phyloP scores from a whole-genome alignment of 2,113 vertebrate species.

The Cebidichthys violaceus region DNA sequence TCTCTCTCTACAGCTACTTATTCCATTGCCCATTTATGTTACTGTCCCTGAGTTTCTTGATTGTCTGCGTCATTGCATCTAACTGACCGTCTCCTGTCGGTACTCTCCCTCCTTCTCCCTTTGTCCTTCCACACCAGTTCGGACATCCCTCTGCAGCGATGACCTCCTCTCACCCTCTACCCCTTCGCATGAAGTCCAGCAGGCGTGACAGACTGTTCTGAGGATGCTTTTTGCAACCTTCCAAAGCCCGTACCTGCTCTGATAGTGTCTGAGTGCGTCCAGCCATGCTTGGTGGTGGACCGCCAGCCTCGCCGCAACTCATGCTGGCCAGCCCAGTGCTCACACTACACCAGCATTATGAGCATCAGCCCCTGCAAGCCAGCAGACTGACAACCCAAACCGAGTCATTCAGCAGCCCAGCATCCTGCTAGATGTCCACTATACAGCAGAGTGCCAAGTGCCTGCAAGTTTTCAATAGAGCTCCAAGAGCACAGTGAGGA shows the following conservation, averaged over 20 bases:
- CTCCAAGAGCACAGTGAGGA: slow-evolving; percentile 49
- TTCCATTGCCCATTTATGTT: slow-evolving; percentile 25
- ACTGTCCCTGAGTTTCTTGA: slow-evolving; percentile 33
- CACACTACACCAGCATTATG: slow-evolving; percentile 46
- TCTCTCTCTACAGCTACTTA: not conserved
- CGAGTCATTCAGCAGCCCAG: slow-evolving; percentile 70
- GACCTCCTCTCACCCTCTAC: slow-evolving; percentile 53
- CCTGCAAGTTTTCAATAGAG: slow-evolving; percentile 42
- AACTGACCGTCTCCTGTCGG: slow-evolving; percentile 70
- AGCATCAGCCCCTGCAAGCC: slow-evolving; percentile 43
- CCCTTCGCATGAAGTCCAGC: slow-evolving; percentile 61
- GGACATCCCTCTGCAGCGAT: slow-evolving; percentile 38
- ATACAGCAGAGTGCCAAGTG: slow-evolving; percentile 43
- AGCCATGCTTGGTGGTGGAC: slow-evolving; percentile 51
- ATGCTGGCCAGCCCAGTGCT: slow-evolving; percentile 45
- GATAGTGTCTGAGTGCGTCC: slow-evolving; percentile 60
- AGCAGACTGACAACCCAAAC: slow-evolving; percentile 72
- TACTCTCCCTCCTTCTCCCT: slow-evolving; percentile 25
- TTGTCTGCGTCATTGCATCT: slow-evolving; percentile 53
- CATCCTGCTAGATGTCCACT: slow-evolving; percentile 64
- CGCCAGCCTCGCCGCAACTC: slow-evolving; percentile 46
- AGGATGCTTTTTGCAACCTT: slow-evolving; percentile 45
- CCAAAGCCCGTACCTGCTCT: slow-evolving; percentile 48
- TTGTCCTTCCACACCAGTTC: slow-evolving; percentile 29
- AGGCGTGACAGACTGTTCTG: slow-evolving; percentile 67